Evolutionary conservation across 1,140 invertebrate species (phyloP), one percentile per base, ranked within the genome.

Genomic region (Holcopasites calliopsidis): DNA sequence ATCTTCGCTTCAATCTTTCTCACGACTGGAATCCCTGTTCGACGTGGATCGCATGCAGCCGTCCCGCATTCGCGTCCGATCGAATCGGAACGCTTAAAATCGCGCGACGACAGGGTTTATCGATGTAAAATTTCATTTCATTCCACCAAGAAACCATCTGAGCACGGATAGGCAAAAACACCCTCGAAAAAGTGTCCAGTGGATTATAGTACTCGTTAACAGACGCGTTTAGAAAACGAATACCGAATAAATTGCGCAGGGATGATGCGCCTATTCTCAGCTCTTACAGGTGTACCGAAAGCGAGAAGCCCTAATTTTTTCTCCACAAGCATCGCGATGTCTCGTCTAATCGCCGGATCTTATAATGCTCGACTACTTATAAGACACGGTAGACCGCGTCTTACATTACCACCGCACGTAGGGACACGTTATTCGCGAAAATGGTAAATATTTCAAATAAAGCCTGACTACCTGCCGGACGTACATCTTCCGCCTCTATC

Each of bases 391-490:
- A 73, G 42, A 75, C 68, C 68, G 80, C 35, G 49, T 82, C 80
- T 82, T 81, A 81, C 64, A 75, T 82, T 82, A 80, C 76, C 69
- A 16, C 42, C 26, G 76, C 65, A 66, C 76, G 71, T 79, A 76
- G 49, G 18, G 38, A 66, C 49, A 52, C 61, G 80, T 83, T 82
- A 83, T 76, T 83, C 76, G 79, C 80, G 76, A 83, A 83, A 83
- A 79, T 83, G 71, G 81, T 83, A 78, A 83, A 83, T 83, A 83
- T 83, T 83, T 83, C 80, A 83, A 83, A 82, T 83, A 79, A 83
- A 83, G 54, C 66, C 42, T 64, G 71, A 79, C 80, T 75, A 44
- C 35, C 54, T 31, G 49, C 50, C 33, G 72, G 71, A 79, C 70
- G 72, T 82, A 79, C 68, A 83, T 83, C 81, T 82, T 54, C 70